Conservation (phyloP, 2,888 invertebrate species). For the Campoletis raptor region DNA sequence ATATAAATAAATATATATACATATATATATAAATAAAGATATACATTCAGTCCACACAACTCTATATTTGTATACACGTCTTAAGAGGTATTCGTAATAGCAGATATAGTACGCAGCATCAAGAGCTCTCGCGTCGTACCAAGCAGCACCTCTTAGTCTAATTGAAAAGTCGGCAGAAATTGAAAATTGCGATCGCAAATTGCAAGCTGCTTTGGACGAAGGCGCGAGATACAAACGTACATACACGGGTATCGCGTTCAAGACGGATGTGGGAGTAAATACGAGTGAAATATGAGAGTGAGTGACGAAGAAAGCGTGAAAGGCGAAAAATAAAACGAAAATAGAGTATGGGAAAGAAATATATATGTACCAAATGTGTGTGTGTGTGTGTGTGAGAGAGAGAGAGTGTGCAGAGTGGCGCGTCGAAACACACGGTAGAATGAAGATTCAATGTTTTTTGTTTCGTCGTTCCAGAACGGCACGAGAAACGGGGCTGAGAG, state of each 20-base stretch:
- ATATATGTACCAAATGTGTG: background rate
- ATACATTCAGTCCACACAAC: background rate
- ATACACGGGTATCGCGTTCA: constrained; percentile 22
- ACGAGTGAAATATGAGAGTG: constrained; percentile 41
- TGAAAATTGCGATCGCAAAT: constrained; percentile 85
- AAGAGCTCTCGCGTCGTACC: constrained; percentile 61
- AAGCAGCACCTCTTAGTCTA: constrained; percentile 84
- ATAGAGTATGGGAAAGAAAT: constrained; percentile 21
- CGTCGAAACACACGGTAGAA: constrained; percentile 81
- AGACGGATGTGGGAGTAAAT: constrained; percentile 49
- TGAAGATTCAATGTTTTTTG: constrained; percentile 84
- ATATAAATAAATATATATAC: constrained; percentile 37
- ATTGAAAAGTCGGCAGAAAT: constrained; percentile 85
- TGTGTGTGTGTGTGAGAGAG: constrained; percentile 33
- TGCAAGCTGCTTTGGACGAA: constrained; percentile 84
- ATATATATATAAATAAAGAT: background rate
- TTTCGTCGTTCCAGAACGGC: constrained; percentile 75
- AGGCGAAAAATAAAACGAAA: constrained; percentile 33
- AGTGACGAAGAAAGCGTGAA: constrained; percentile 65
- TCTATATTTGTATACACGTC: constrained; percentile 37
- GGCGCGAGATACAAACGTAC: constrained; percentile 72
- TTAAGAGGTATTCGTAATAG: constrained; percentile 61
- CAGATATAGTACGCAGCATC: constrained; percentile 52
- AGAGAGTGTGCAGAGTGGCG: constrained; percentile 70
- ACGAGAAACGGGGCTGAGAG: constrained; percentile 50